Percentiles rank a stretch among this genome's conserved stretches.
phyloP scores from a whole-genome alignment of 2,888 invertebrate species.

The Trisateles emortualis region DNA sequence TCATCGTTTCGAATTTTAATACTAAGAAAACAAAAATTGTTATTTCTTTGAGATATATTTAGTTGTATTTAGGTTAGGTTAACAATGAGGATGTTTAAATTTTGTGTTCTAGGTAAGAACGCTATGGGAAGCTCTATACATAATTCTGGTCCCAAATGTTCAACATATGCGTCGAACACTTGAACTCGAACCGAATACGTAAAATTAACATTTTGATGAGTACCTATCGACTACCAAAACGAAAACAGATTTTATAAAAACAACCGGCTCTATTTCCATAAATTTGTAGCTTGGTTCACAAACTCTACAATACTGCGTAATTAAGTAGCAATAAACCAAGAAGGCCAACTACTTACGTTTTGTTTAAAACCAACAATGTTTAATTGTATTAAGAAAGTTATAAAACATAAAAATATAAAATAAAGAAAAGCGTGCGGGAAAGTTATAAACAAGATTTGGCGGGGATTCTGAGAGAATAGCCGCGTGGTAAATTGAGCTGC shows the following conservation, averaged over 20 bases:
- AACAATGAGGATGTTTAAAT: constrained; percentile 21
- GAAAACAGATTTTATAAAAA: constrained; percentile 28
- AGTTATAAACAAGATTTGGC: constrained; percentile 18
- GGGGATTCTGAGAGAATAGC: constrained; percentile 54
- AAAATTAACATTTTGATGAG: constrained; percentile 66
- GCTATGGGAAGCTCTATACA: constrained; percentile 10
- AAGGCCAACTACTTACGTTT: background rate
- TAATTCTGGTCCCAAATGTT: constrained; percentile 60
- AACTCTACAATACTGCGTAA: background rate
- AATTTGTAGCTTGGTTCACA: constrained; percentile 5
- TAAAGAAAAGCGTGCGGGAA: constrained; percentile 33
- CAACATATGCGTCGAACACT: constrained; percentile 64
- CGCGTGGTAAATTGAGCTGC: constrained; percentile 71
- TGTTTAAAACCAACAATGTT: background rate
- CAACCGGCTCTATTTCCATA: constrained; percentile 3
- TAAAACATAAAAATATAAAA: constrained; percentile 19
- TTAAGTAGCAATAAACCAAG: background rate
- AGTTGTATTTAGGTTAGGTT: constrained; percentile 27
- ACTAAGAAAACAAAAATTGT: background rate
- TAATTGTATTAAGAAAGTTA: constrained; percentile 24
- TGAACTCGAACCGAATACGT: constrained; percentile 74
- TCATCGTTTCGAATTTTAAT: constrained; percentile 16
- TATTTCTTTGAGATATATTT: constrained; percentile 9
- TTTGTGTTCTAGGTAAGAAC: constrained; percentile 14
- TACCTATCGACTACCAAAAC: constrained; percentile 13